Conservation (phyloP, 2,113 vertebrate genomes). For the Tyrannus savana region DNA sequence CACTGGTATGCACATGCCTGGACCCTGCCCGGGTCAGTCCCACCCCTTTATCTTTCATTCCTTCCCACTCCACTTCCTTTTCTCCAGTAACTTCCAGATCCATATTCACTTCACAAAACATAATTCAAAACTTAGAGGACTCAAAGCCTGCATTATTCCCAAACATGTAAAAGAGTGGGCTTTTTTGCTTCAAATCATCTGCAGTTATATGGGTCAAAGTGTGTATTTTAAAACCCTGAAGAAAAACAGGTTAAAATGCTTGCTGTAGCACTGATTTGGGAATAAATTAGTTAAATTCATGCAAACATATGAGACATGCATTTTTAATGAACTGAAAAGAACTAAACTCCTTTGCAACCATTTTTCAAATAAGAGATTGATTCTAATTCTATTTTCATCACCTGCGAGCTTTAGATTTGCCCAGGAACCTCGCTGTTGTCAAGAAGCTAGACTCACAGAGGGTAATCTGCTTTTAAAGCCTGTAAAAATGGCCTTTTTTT, state of each 20-base stretch:
- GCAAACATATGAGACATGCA: fast-evolving
- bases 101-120: neutral
- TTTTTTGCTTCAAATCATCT: neutral
- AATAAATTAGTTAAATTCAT: neutral
- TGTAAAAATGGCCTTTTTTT: neutral
- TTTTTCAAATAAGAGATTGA: neutral
- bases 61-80: fast-evolving
- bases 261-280: neutral
- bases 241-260: neutral
- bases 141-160: neutral
- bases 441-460: neutral
- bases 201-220: neutral
- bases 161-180: neutral
- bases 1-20: neutral
- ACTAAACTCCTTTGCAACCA: neutral
- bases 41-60: neutral
- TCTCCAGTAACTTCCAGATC: neutral
- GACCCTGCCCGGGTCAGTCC: neutral
- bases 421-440: neutral
- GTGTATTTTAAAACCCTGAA: neutral
- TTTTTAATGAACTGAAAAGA: neutral
- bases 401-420: neutral
- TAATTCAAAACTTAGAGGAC: neutral
- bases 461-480: neutral
- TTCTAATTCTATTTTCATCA: neutral